Evolutionary conservation across 2,113 vertebrate species (phyloP).

Genomic region (Sylvilagus bachmani): DNA sequence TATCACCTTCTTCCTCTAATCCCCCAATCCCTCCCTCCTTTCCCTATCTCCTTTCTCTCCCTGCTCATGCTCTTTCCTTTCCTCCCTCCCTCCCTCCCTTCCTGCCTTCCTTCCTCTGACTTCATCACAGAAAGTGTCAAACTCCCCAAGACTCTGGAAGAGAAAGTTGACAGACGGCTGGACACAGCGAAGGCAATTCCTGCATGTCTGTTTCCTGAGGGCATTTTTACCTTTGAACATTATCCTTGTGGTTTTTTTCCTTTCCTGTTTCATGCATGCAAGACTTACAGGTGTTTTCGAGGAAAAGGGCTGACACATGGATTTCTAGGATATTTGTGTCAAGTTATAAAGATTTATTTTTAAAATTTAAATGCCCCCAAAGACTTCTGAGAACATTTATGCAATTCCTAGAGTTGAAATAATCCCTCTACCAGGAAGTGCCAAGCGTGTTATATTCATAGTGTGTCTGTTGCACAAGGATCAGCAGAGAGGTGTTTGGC

Average conservation of each 20-base stretch:
- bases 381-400: constrained; percentile 73
- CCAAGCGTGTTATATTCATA: constrained; percentile 55
- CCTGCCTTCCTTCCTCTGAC: background rate
- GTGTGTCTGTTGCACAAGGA: background rate
- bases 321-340: constrained; percentile 71
- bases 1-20: too few species aligned
- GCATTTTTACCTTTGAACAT: background rate
- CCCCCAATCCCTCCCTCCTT: too few species aligned
- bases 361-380: constrained; percentile 67
- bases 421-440: constrained; percentile 75
- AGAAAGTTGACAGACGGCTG: constrained; percentile 1
- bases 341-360: constrained; percentile 73
- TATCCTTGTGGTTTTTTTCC: background rate
- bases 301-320: constrained; percentile 47
- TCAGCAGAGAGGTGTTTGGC: constrained; percentile 58
- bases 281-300: constrained; percentile 52
- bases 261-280: constrained; percentile 52
- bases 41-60: rapidly evolving
- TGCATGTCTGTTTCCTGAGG: background rate
- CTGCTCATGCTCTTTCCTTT: rapidly evolving
- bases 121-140: background rate
- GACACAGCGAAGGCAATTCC: constrained; percentile 1
- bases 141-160: constrained; percentile 38
- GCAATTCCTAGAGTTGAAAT: constrained; percentile 73
- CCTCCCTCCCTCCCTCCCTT: too few species aligned